A percentile compares a stretch with the other conserved stretches of the same genome.
These are phyloP conservation scores for Asteroscopus sphinx DNA, from an alignment of 2,888 invertebrate species.

Conservation along the genomic window DNA sequence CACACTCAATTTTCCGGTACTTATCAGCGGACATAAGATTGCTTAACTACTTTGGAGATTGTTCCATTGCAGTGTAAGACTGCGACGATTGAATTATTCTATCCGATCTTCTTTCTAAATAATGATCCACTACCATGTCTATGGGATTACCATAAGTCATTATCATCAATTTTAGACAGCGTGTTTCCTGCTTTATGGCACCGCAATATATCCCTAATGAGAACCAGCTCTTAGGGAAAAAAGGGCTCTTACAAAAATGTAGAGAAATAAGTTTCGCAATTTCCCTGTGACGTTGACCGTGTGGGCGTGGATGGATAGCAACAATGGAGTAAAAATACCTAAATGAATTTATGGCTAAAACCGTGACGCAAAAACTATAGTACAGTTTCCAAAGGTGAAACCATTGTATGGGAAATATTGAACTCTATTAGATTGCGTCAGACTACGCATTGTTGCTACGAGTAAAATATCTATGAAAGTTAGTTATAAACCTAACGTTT, in stretches of 20 bases:
- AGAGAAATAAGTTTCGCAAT: slow-evolving; percentile 23
- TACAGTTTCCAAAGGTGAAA: slow-evolving; percentile 16
- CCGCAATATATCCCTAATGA: no score
- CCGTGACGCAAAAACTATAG: slow-evolving; percentile 39
- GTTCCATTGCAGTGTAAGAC: no score
- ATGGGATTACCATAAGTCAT: no score
- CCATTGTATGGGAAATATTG: slow-evolving; percentile 18
- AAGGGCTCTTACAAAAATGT: slow-evolving; percentile 33
- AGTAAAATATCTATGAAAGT: slow-evolving; percentile 8
- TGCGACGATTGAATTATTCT: no score
- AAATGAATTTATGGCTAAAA: slow-evolving; percentile 45
- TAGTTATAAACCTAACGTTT: slow-evolving; percentile 3
- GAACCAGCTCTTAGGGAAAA: no score
- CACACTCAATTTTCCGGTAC: no score
- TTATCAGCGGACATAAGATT: no score
- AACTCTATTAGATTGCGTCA: slow-evolving; percentile 31
- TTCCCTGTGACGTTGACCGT: slow-evolving; percentile 46
- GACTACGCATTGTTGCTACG: slow-evolving; percentile 22
- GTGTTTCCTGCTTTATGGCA: no score
- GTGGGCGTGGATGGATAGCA: slow-evolving; percentile 36
- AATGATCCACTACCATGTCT: no score
- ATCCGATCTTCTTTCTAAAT: no score
- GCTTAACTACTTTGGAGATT: no score
- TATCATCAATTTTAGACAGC: no score
- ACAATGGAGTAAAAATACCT: slow-evolving; percentile 39